Evolutionary conservation across 2,888 invertebrate species (phyloP).

Genomic region (Agonopterix arenella): DNA sequence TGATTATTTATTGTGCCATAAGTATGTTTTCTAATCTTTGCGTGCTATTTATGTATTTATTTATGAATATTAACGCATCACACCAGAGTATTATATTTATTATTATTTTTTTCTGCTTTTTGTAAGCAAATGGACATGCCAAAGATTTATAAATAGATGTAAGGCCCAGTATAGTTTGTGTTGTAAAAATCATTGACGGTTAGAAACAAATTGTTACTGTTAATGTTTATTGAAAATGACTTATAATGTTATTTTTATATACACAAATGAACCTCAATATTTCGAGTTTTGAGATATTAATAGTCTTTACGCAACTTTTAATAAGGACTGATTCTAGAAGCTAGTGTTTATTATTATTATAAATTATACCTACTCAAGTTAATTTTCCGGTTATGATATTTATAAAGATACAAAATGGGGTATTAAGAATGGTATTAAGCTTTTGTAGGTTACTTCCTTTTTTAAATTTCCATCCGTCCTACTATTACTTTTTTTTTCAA

Average conservation of each 20-base stretch:
- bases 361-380: too few species aligned
- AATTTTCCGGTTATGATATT: too few species aligned
- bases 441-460: too few species aligned
- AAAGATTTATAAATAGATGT: conserved; percentile 69
- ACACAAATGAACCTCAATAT: conserved; percentile 58
- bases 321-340: conserved; percentile 63
- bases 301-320: conserved; percentile 47
- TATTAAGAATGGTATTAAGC: too few species aligned
- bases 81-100: conserved; percentile 28
- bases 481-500: too few species aligned
- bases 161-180: conserved; percentile 46
- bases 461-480: too few species aligned
- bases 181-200: conserved; percentile 40
- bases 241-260: conserved; percentile 65
- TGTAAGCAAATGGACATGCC: conserved; percentile 58
- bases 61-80: conserved; percentile 32
- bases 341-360: conserved; percentile 24
- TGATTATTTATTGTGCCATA: conserved; percentile 23
- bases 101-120: conserved; percentile 44
- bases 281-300: conserved; percentile 49
- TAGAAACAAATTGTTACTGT: conserved; percentile 76
- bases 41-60: background rate
- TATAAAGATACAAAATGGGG: too few species aligned
- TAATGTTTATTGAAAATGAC: conserved; percentile 29
- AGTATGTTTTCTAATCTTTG: conserved; percentile 12